These are phyloP conservation scores for Psilopogon haemacephalus DNA, from an alignment of 2,113 vertebrate species.

Conservation along the genomic window DNA sequence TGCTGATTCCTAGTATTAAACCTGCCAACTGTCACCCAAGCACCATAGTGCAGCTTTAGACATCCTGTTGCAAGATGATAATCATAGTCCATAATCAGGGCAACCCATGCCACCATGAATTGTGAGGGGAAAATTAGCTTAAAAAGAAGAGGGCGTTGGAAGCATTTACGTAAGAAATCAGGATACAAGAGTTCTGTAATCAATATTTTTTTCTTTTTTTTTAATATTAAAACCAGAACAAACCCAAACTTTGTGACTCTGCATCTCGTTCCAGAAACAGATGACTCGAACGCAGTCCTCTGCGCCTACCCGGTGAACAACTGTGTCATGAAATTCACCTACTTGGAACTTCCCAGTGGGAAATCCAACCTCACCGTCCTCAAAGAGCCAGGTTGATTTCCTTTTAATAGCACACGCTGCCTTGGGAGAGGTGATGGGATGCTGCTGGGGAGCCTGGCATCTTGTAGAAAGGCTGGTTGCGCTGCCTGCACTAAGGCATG, in stretches of 20 bases:
- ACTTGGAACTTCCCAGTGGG: conserved; percentile 88
- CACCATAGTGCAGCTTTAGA: neutral
- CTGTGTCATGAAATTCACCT: conserved; percentile 97
- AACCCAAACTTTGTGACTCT: neutral
- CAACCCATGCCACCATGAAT: neutral
- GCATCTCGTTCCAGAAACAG: conserved; percentile 75
- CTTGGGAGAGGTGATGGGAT: neutral
- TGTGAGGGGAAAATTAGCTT: neutral
- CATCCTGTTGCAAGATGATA: neutral
- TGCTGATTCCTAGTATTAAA: neutral
- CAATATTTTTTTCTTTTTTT: neutral
- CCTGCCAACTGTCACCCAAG: neutral
- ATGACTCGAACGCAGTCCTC: conserved; percentile 81
- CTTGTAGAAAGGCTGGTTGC: neutral
- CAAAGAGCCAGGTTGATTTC: conserved; percentile 86
- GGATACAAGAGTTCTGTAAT: neutral
- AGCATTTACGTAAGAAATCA: neutral
- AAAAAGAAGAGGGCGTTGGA: neutral
- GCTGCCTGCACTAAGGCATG: neutral
- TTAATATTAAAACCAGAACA: neutral
- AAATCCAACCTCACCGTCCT: conserved; percentile 88
- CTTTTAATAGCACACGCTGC: neutral
- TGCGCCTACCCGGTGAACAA: conserved; percentile 91
- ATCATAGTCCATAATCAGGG: neutral
- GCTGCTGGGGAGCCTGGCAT: neutral